phyloP scores from a whole-genome alignment of 1,140 invertebrate species.

The Orchesella cincta region DNA sequence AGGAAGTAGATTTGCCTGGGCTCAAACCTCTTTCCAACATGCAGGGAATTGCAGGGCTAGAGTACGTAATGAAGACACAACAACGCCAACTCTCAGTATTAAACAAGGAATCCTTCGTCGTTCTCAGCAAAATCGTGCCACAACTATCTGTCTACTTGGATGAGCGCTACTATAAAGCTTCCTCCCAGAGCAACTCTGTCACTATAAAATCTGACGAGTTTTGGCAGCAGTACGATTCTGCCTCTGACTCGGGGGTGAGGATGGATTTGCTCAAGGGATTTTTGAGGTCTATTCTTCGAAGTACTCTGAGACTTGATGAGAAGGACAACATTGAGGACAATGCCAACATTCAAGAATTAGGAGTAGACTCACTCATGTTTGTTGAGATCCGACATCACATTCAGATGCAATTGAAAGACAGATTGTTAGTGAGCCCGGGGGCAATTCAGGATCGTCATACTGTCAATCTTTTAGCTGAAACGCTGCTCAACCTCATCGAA shows the following conservation, averaged over 20 bases:
- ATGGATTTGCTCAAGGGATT: background rate
- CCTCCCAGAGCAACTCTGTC: background rate
- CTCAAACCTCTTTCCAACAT: background rate
- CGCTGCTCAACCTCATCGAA: too few relatives aligned
- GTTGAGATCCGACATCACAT: slow-evolving; percentile 7
- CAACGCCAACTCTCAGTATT: background rate
- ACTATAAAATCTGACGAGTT: background rate
- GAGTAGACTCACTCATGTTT: slow-evolving; percentile 14
- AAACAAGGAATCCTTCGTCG: background rate
- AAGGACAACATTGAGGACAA: background rate
- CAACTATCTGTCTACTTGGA: background rate
- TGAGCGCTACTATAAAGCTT: background rate
- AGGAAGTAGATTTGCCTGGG: background rate
- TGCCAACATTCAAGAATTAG: slow-evolving; percentile 2
- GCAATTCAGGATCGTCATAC: too few relatives aligned
- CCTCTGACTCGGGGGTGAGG: too few relatives aligned
- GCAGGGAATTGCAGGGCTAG: background rate
- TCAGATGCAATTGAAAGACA: too few relatives aligned
- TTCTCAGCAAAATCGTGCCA: background rate
- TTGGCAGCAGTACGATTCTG: background rate
- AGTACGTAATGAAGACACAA: background rate
- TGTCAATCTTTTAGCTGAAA: too few relatives aligned
- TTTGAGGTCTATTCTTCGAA: background rate
- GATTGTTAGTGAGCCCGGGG: too few relatives aligned
- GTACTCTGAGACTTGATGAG: background rate